A percentile compares a stretch with the other conserved stretches of the same genome.
These are phyloP conservation scores for Phenganax stokvisi DNA, from an alignment of 92 coral and sea anemone genomes.

Conservation along the genomic window DNA sequence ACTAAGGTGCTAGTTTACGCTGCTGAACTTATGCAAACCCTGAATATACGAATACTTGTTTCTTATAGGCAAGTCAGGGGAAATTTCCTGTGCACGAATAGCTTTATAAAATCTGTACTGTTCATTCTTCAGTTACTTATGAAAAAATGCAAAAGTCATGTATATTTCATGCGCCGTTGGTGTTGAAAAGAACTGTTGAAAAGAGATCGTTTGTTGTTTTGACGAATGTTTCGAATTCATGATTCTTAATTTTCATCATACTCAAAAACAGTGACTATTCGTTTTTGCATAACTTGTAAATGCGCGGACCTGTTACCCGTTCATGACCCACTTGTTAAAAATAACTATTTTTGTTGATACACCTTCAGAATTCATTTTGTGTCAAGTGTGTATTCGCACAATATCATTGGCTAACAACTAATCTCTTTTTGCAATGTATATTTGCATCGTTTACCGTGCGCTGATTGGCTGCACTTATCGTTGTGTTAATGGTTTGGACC, in stretches of 20 bases:
- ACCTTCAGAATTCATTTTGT: background rate
- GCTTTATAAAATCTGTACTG: background rate
- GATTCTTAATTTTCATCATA: background rate
- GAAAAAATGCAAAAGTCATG: background rate
- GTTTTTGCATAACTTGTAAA: conserved; percentile 14
- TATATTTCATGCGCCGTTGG: conserved; percentile 35
- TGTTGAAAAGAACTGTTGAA: conserved; percentile 24
- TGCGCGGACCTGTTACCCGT: conserved; percentile 9
- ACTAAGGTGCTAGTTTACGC: too few relatives aligned
- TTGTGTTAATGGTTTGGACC: conserved; percentile 6
- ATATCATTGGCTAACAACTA: conserved; percentile 19
- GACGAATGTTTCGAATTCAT: conserved; percentile 60
- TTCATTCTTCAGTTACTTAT: background rate
- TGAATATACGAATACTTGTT: background rate
- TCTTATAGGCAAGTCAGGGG: background rate
- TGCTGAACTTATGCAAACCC: too few relatives aligned
- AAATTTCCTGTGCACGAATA: background rate
- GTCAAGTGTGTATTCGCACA: background rate
- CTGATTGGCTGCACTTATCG: conserved; percentile 22
- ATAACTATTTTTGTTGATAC: conserved; percentile 11
- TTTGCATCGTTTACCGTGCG: background rate
- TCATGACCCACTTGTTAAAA: conserved; percentile 33
- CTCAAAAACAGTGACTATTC: background rate
- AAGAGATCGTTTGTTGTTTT: conserved; percentile 36
- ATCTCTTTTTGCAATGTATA: conserved; percentile 38